Base-by-base conservation (phyloP, 2,797 vertebrate genomes). In the Macroramphosus scolopax region DNA sequence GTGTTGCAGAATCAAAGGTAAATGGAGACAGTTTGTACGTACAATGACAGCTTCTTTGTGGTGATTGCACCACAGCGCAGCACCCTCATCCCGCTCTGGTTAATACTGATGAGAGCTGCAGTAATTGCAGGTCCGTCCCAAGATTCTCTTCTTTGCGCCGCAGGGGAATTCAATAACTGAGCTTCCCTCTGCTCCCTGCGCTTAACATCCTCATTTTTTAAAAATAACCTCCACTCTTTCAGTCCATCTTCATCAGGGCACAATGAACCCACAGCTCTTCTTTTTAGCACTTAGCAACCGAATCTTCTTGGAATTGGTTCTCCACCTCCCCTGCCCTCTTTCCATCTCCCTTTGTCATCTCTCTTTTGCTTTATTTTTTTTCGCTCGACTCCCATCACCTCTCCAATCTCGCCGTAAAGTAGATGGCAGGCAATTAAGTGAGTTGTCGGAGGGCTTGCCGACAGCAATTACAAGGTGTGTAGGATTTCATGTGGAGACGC, bases 381-480 rank as follows among this genome's bases (percentile, higher is more conserved):
- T 6, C 13, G 29, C 40, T 37, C 10, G 26, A 10, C 32, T 24
- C 34, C 8, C 55, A 49, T 56, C 49, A 4, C 61, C 50, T 66
- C 38, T 53, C 52, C 50, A 56, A 43, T 72, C 59, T 69, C 48
- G 3, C 54, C 41, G 66, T 62, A 75, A 81, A 80, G 80, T 77
- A 74, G 64, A 80, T 62, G 64, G 62, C 73, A 77, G 69, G 80
- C 81, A 85, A 85, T 86, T 86, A 88, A 83, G 44, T 72, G 68
- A 82, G 78, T 80, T 83, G 82, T 84, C 46, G 8, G 55, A 56
- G 58, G 64, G 55, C 53, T 80, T 28, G 24, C 80, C 80, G 84
- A 83, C 83, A 85, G 86, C 80, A 83, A 85, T 83, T 85, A 83
- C 56, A 78, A 86, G 80, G 83, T 84, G 81, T 80, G 78, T 57